These are phyloP conservation scores for Tortrix viridana DNA, from an alignment of 2,888 invertebrate genomes.

Conservation along the genomic window DNA sequence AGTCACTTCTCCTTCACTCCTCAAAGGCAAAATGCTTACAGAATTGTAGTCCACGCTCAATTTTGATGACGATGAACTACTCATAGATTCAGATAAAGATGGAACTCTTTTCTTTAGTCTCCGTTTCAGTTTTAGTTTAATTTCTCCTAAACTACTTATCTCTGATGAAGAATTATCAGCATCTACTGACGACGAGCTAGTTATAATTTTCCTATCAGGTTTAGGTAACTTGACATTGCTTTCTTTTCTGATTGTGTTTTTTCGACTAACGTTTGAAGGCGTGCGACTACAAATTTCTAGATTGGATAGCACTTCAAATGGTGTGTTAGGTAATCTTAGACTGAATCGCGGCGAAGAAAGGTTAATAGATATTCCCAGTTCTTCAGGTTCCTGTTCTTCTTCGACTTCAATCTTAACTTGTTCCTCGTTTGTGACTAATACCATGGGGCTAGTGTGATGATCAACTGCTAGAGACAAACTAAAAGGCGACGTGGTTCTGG, in stretches of 20 bases:
- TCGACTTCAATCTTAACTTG: conserved; percentile 51
- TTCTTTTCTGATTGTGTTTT: conserved; percentile 32
- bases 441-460: conserved; percentile 69
- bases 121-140: conserved; percentile 59
- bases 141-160: conserved; percentile 76
- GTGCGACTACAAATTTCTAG: conserved; percentile 49
- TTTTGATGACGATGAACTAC: conserved; percentile 62
- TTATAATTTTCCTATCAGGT: conserved; percentile 46
- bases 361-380: conserved; percentile 69
- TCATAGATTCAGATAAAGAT: conserved; percentile 59
- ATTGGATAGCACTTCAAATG: conserved; percentile 66
- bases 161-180: conserved; percentile 72
- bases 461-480: conserved; percentile 56
- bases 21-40: conserved; percentile 61
- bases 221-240: conserved; percentile 40
- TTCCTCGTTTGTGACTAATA: conserved; percentile 53
- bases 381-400: conserved; percentile 48
- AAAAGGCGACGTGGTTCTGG: conserved; percentile 75
- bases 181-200: conserved; percentile 69
- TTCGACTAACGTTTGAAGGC: conserved; percentile 36
- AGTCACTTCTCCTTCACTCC: conserved; percentile 73
- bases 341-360: conserved; percentile 75
- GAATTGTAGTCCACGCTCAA: conserved; percentile 59
- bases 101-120: conserved; percentile 52
- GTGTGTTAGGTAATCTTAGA: conserved; percentile 68